phyloP scores from a whole-genome alignment of 2,888 invertebrate genomes.

The Xestobium rufovillosum region DNA sequence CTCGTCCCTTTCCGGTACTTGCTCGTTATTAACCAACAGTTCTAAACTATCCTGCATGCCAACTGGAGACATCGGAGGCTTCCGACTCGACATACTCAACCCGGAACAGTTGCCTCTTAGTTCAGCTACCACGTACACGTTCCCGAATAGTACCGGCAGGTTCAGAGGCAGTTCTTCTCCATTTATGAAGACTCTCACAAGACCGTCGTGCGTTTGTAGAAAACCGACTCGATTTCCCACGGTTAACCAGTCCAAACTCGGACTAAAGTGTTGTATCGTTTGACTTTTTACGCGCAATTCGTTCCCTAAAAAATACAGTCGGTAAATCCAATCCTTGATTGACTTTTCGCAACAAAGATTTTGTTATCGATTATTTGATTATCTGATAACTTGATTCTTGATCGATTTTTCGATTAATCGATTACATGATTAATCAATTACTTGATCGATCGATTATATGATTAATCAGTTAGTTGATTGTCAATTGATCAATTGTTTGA shows the following conservation, averaged over 20 bases:
- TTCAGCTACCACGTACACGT: slow-evolving; percentile 78
- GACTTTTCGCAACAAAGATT: too few species aligned
- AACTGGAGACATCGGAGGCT: slow-evolving; percentile 46
- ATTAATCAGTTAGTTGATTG: too few species aligned
- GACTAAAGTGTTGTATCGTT: slow-evolving; percentile 59
- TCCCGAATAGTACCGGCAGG: slow-evolving; percentile 38
- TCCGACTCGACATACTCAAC: slow-evolving; percentile 64
- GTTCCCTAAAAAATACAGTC: slow-evolving; percentile 45
- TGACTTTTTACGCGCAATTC: slow-evolving; percentile 62
- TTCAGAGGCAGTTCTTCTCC: slow-evolving; percentile 59
- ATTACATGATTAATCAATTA: too few species aligned
- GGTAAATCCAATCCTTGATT: too few species aligned
- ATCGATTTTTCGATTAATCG: too few species aligned
- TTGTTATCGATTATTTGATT: too few species aligned
- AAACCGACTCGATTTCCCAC: slow-evolving; percentile 72
- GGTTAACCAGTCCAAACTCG: slow-evolving; percentile 73
- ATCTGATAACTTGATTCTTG: too few species aligned
- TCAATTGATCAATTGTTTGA: too few species aligned
- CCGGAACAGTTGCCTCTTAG: slow-evolving; percentile 71
- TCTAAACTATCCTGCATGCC: slow-evolving; percentile 55
- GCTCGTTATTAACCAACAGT: slow-evolving; percentile 46
- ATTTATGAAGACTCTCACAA: slow-evolving; percentile 69
- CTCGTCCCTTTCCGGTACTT: slow-evolving; percentile 13
- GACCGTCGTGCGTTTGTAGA: slow-evolving; percentile 61
- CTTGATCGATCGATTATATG: too few species aligned